Percentiles rank a stretch among this genome's conserved stretches.
Evolutionary conservation across 2,113 vertebrate species (phyloP).

Genomic region (Xiphophorus hellerii): DNA sequence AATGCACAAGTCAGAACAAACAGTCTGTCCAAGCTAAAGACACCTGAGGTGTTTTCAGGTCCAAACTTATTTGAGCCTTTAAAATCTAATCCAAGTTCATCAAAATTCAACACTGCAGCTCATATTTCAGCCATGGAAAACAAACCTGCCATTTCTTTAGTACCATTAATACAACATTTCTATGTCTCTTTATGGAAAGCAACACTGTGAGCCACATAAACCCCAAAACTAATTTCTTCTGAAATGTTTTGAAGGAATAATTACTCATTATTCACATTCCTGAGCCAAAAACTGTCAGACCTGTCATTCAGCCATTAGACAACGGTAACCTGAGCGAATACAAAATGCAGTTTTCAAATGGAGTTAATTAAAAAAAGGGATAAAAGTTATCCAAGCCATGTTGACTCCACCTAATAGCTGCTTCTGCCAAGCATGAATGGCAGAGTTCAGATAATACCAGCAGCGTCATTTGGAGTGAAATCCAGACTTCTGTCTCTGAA

Average conservation of each 20-base stretch:
- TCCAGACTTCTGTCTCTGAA: too few species aligned
- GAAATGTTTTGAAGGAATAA: not conserved
- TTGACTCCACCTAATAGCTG: too few species aligned
- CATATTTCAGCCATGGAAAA: too few species aligned
- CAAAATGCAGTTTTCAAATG: too few species aligned
- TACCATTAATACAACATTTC: not conserved
- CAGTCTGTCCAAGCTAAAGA: slow-evolving; percentile 30
- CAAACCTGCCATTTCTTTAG: too few species aligned
- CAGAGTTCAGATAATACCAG: too few species aligned
- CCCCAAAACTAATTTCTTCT: not conserved
- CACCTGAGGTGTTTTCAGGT: slow-evolving; percentile 25
- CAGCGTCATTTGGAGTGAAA: too few species aligned
- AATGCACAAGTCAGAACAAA: slow-evolving; percentile 50
- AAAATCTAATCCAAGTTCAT: not conserved
- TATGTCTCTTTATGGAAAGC: not conserved
- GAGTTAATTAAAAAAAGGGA: too few species aligned
- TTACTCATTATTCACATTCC: not conserved
- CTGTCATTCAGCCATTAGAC: too few species aligned
- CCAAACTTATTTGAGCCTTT: slow-evolving; percentile 7
- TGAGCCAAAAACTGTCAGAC: not conserved
- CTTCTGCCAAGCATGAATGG: too few species aligned
- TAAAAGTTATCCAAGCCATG: too few species aligned
- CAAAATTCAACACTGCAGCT: not conserved
- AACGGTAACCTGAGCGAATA: too few species aligned
- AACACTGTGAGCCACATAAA: not conserved